phyloP scores from a whole-genome alignment of 2,113 vertebrate genomes.

The Rattus rattus region DNA sequence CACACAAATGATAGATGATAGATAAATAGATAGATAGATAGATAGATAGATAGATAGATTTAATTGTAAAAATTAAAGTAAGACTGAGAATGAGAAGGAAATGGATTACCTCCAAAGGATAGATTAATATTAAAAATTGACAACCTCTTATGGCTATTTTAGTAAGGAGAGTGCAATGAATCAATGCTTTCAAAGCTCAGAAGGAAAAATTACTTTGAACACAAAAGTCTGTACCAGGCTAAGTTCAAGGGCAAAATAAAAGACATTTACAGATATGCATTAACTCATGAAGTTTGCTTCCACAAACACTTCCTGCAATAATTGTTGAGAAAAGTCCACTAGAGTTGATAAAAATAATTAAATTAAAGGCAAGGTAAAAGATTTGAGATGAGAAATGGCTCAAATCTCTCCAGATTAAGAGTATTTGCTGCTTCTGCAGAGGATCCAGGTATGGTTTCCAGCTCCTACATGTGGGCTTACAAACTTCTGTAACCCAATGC shows the following conservation, averaged over 20 bases:
- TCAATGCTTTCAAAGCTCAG: conserved; percentile 22
- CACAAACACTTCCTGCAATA: conserved; percentile 15
- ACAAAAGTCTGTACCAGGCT: background rate
- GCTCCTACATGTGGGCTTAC: background rate
- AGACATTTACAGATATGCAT: background rate
- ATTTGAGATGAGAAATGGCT: background rate
- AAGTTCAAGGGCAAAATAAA: conserved; percentile 53
- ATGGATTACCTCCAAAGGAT: background rate
- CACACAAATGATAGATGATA: no score
- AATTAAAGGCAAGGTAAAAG: background rate
- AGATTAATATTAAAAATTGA: conserved; percentile 24
- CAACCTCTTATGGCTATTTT: background rate
- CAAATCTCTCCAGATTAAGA: background rate
- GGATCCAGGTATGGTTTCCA: background rate
- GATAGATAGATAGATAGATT: background rate
- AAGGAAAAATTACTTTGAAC: conserved; percentile 33
- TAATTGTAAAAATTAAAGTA: background rate
- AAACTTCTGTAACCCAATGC: background rate
- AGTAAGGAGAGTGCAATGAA: conserved; percentile 21
- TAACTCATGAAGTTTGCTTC: conserved; percentile 28
- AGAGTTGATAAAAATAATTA: background rate
- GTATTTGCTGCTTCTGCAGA: background rate
- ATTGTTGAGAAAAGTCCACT: background rate
- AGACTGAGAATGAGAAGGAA: background rate
- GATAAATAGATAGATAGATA: no score